Evolutionary conservation across 2,888 invertebrate genomes (phyloP), one percentile per base, ranked within the genome.

Genomic region (Bugula neritina): DNA sequence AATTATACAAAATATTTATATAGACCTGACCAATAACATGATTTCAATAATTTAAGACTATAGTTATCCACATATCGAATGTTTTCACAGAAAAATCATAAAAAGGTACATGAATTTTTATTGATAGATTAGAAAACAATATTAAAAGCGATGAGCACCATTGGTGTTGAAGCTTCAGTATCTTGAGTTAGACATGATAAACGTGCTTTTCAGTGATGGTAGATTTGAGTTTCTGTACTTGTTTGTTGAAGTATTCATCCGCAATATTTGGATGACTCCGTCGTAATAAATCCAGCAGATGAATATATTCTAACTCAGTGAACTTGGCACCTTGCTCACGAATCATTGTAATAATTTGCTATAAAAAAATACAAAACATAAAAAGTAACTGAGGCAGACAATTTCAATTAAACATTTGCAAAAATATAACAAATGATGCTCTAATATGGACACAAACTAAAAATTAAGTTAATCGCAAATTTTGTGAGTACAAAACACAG

Each of bases 251-350:
- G 73, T 85, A 80, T 69, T 80, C 80, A 55, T 82, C 81, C 35
- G 83, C 78, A 69, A 34, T 29, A 1, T 78, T 79, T 0, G 83
- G 81, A 75, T 86, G 85, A 87, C 89, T 82, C 87, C 90, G 79
- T 88, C 91, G 80, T 89, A 91, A 80, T 76, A 93, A 87, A 79
- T 91, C 90, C 81, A 94, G 88, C 54, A 93, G 91, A 83, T 92
- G 91, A 82, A 91, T 88, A 82, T 95, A 93, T 83, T 96, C 94
- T 79, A 92, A 86, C 83, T 92, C 91, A 0, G 91, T 90, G 85
- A 93, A 94, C 82, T 92, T 90, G 0, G 92, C 89, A 0, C 95
- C 94, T 78, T 91, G 91, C 83, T 94, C 94, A 69, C 92, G 88
- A 17, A 95, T 90, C 35, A 89, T 88, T 75, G 90, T 90, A 74